Conservation (phyloP, 2,797 vertebrate genomes). For the Gymnothorax reevesii region DNA sequence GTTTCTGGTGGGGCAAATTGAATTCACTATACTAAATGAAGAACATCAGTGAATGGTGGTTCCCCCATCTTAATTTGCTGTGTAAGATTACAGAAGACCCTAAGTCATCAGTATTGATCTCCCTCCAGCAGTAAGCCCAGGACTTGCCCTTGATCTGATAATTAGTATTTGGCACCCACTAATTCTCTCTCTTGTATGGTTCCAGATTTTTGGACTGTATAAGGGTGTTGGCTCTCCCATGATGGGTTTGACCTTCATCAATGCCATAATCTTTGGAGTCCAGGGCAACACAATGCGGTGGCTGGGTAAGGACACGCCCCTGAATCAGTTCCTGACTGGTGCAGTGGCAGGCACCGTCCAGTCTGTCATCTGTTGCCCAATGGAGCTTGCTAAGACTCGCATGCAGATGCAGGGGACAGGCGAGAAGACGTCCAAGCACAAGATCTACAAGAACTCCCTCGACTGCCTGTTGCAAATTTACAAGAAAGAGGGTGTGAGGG, state of each 20-base stretch:
- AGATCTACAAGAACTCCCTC: conserved; percentile 90
- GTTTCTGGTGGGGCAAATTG: background rate
- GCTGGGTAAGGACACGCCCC: conserved; percentile 84
- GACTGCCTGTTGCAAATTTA: conserved; percentile 93
- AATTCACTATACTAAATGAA: conserved; percentile 11
- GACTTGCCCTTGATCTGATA: background rate
- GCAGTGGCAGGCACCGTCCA: conserved; percentile 90
- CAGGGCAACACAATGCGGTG: conserved; percentile 88
- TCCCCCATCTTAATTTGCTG: conserved; percentile 24
- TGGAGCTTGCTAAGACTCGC: conserved; percentile 97
- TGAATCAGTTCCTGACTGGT: conserved; percentile 92
- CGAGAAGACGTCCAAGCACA: conserved; percentile 79
- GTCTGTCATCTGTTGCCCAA: conserved; percentile 92
- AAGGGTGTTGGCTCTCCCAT: conserved; percentile 97
- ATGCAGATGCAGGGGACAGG: conserved; percentile 96
- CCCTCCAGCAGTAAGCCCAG: background rate
- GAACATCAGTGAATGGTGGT: conserved; percentile 25
- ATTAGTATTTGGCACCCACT: background rate
- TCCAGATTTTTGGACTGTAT: conserved; percentile 87
- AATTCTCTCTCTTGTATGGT: conserved; percentile 16
- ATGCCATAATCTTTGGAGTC: conserved; percentile 94
- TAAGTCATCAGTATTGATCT: background rate
- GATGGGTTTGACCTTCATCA: conserved; percentile 98
- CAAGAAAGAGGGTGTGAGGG: conserved; percentile 82
- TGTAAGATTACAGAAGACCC: conserved; percentile 15